Evolutionary conservation across 2,797 vertebrate species (phyloP), one percentile per base, ranked within the genome.

Genomic region (Microchirus variegatus): DNA sequence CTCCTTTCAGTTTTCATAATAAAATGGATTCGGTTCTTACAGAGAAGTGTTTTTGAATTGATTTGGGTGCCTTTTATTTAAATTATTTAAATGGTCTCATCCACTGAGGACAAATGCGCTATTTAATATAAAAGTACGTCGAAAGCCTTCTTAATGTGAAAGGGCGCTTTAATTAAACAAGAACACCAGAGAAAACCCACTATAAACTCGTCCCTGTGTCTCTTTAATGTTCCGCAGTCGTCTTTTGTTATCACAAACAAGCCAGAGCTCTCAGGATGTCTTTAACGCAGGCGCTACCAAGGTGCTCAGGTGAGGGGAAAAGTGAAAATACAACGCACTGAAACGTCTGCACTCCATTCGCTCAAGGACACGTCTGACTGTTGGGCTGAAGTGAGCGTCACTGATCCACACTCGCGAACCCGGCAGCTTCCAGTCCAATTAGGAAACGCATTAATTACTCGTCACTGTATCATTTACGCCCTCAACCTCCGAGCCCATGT

Each of bases 361-460:
- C 26, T 54, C 19, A 47, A 43, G 52, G 51, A 67, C 55, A 55
- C 51, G 57, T 77, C 55, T 63, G 63, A 31, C 31, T 31, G 31
- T 62, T 56, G 41, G 52, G 46, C 51, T 40, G 16, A 63, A 66
- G 55, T 2, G 37, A 73, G 53, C 15, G 11, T 52, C 19, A 2
- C 59, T 50, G 71, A 77, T 82, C 73, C 72, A 53, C 63, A 59
- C 52, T 43, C 59, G n/a, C n/a, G n/a, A 74, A 75, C 67, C 70
- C 77, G 51, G 53, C 69, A 63, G 77, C 81, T 85, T 93, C 88
- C 70, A 84, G 64, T 78, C 80, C 89, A 90, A 91, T 91, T 90
- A 91, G 71, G 85, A 89, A 89, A 70, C 68, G 61, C 90, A 91
- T 93, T 89, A 88, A 91, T 92, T 88, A 91, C 86, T 79, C 81